phyloP scores from a whole-genome alignment of 2,113 vertebrate species.

The Campylorhamphus procurvoides region DNA sequence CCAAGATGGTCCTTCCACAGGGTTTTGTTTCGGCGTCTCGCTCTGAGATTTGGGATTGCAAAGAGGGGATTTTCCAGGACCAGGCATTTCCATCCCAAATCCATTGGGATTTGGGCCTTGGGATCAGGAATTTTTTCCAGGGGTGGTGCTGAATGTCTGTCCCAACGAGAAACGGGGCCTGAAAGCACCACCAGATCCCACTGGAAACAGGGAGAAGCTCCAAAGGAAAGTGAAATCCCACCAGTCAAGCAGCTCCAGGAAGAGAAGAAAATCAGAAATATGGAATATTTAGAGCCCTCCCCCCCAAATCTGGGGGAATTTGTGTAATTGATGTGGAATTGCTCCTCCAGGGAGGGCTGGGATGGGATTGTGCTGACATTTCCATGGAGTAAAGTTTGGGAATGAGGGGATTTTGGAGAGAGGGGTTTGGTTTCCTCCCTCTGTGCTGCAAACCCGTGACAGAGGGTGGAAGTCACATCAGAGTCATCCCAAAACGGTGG shows the following conservation, averaged over 20 bases:
- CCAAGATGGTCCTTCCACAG: background rate
- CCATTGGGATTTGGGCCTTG: rapidly evolving
- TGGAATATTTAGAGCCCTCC: background rate
- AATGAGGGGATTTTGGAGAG: background rate
- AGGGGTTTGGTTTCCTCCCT: background rate
- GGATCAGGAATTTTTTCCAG: rapidly evolving
- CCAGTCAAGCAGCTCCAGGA: rapidly evolving
- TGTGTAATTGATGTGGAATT: rapidly evolving
- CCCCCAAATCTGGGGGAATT: background rate
- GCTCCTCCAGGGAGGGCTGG: background rate
- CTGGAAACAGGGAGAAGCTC: background rate
- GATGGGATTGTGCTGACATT: background rate
- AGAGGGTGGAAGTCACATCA: background rate
- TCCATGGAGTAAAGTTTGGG: rapidly evolving
- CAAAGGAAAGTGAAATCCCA: background rate
- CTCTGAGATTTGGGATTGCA: background rate
- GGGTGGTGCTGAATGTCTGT: background rate
- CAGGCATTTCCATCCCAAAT: background rate
- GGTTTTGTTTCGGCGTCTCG: background rate
- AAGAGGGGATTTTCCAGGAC: background rate
- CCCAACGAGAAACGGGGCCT: rapidly evolving
- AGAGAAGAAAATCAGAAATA: background rate
- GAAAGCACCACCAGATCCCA: background rate
- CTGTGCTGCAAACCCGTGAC: rapidly evolving
- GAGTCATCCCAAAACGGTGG: background rate